A percentile compares a stretch with the other conserved stretches of the same genome.
Evolutionary conservation across 2,797 vertebrate genomes (phyloP).

Genomic region (Clamator glandarius): DNA sequence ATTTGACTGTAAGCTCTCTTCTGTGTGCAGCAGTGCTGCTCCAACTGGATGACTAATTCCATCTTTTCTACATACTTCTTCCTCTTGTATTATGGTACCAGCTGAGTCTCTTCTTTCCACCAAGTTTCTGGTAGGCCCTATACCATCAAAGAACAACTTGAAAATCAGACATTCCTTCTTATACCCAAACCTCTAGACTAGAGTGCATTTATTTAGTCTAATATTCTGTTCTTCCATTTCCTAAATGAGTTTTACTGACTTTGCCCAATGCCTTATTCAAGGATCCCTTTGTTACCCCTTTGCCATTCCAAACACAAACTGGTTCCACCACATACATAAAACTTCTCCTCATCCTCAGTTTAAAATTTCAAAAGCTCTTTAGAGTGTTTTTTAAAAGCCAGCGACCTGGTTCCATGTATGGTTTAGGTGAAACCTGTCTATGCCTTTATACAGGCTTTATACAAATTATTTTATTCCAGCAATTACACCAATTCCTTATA

Average conservation of each 20-base stretch:
- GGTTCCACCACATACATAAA: not conserved
- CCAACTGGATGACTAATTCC: not conserved
- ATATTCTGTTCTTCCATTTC: not conserved
- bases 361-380: not conserved
- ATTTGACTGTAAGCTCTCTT: not conserved
- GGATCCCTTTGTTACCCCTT: not conserved
- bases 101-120: not conserved
- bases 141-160: not conserved
- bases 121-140: not conserved
- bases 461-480: not conserved
- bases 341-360: not conserved
- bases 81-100: not conserved
- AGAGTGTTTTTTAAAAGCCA: not conserved
- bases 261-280: not conserved
- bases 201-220: not conserved
- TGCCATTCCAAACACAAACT: not conserved
- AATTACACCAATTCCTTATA: not conserved
- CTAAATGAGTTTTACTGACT: not conserved
- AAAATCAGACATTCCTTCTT: not conserved
- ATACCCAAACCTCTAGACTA: not conserved
- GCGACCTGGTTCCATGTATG: not conserved
- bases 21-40: not conserved
- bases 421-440: not conserved
- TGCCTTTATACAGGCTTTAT: not conserved
- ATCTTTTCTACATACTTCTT: not conserved